phyloP scores from a whole-genome alignment of 2,797 vertebrate genomes.

The Argyrosomus regius region DNA sequence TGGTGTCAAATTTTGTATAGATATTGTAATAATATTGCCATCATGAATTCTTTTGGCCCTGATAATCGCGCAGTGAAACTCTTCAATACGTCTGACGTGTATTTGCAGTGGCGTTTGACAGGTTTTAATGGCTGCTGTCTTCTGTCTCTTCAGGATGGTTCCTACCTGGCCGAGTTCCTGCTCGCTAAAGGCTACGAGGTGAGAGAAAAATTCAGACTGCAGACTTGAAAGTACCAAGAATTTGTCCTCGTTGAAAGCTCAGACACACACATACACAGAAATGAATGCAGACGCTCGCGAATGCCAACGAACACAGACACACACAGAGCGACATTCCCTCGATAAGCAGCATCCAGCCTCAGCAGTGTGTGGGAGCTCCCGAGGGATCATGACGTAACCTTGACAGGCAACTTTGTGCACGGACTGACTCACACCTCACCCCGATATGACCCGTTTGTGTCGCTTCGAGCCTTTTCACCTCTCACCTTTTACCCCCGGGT shows the following conservation, averaged over 20 bases:
- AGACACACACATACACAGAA: constrained; percentile 12
- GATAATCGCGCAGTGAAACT: no score
- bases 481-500: constrained; percentile 52
- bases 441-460: constrained; percentile 55
- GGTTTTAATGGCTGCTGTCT: constrained; percentile 47
- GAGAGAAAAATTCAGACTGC: constrained; percentile 81
- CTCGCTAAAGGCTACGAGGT: constrained; percentile 97
- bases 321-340: constrained; percentile 60
- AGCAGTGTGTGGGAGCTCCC: constrained; percentile 45
- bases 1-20: no score
- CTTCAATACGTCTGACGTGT: background rate
- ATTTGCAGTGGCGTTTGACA: background rate
- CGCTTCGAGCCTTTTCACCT: constrained; percentile 55
- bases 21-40: no score
- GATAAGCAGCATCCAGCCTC: constrained; percentile 80
- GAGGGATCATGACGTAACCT: constrained; percentile 68
- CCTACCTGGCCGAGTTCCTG: constrained; percentile 98
- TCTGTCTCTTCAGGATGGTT: constrained; percentile 93
- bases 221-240: background rate
- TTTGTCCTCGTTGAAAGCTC: constrained; percentile 7
- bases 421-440: constrained; percentile 57
- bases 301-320: constrained; percentile 67
- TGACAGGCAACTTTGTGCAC: constrained; percentile 35
- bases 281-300: constrained; percentile 34
- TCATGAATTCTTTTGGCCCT: no score